Percentiles rank a stretch among this genome's conserved stretches.
phyloP scores from a whole-genome alignment of 2,888 invertebrate species.

The Diadegma fenestrale region DNA sequence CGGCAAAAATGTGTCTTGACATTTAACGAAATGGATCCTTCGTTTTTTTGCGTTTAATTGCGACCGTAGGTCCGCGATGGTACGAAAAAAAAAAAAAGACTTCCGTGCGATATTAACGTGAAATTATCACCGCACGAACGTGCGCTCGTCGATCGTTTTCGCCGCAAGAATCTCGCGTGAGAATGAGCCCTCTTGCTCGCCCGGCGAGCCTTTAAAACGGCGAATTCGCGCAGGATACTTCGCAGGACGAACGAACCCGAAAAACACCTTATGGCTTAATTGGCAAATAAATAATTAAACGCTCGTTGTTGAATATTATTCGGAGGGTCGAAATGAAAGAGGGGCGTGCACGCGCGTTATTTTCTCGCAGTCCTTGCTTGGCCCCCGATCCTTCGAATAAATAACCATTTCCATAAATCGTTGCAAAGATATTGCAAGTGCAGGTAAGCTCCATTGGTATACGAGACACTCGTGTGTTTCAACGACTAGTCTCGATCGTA shows the following conservation, averaged over 20 bases:
- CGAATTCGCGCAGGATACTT: background rate
- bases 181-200: conserved; percentile 7
- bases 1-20: too few relatives aligned
- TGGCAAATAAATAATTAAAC: conserved; percentile 61
- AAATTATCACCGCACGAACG: conserved; percentile 28
- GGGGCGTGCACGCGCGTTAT: background rate
- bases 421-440: conserved; percentile 45
- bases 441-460: conserved; percentile 12
- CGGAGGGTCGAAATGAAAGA: conserved; percentile 14
- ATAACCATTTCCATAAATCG: conserved; percentile 62
- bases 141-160: background rate
- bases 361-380: background rate
- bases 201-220: background rate
- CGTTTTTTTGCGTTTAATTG: conserved; percentile 13
- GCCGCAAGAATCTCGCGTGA: conserved; percentile 3
- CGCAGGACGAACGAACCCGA: background rate
- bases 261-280: conserved; percentile 57
- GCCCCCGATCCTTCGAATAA: conserved; percentile 16
- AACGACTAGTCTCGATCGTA: conserved; percentile 46
- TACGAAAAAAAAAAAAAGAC: background rate
- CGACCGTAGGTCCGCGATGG: conserved; percentile 17
- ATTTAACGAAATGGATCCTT: background rate
- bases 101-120: conserved; percentile 29
- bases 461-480: conserved; percentile 39
- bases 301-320: conserved; percentile 32